These are phyloP conservation scores for Holothuria scabra DNA, from an alignment of 53 echinoderm and acorn worm genomes.

Conservation along the genomic window DNA sequence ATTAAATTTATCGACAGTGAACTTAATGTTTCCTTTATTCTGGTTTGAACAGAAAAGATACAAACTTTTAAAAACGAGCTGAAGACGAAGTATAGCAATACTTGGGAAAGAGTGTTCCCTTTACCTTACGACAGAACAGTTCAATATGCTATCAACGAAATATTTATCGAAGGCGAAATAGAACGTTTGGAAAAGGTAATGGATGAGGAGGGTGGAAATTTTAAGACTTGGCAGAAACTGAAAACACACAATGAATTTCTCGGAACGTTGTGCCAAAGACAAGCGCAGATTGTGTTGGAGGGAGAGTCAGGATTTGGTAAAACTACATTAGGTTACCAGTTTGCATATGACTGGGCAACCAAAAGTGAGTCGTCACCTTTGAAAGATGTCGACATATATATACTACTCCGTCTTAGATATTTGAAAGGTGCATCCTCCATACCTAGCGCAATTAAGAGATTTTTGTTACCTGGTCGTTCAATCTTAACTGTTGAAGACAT, in stretches of 20 bases:
- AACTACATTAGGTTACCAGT: not conserved
- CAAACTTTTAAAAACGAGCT: too few relatives aligned
- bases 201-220: too few relatives aligned
- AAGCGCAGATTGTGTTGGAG: not conserved
- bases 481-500: not conserved
- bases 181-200: too few relatives aligned
- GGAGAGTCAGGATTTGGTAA: constrained; percentile 7
- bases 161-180: too few relatives aligned
- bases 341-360: not conserved
- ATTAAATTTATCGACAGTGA: too few relatives aligned
- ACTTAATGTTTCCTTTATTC: too few relatives aligned
- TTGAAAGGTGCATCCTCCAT: not conserved
- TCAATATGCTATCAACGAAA: too few relatives aligned
- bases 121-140: too few relatives aligned
- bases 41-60: too few relatives aligned
- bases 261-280: not conserved
- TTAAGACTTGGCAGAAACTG: not conserved
- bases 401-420: not conserved
- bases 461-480: not conserved
- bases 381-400: not conserved
- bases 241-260: not conserved
- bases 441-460: not conserved
- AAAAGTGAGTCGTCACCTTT: not conserved
- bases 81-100: too few relatives aligned
- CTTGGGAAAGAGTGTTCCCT: too few relatives aligned